A percentile compares a stretch with the other conserved stretches of the same genome.
Conservation (phyloP, 2,888 invertebrate genomes). For the Parnassius glacialis region DNA sequence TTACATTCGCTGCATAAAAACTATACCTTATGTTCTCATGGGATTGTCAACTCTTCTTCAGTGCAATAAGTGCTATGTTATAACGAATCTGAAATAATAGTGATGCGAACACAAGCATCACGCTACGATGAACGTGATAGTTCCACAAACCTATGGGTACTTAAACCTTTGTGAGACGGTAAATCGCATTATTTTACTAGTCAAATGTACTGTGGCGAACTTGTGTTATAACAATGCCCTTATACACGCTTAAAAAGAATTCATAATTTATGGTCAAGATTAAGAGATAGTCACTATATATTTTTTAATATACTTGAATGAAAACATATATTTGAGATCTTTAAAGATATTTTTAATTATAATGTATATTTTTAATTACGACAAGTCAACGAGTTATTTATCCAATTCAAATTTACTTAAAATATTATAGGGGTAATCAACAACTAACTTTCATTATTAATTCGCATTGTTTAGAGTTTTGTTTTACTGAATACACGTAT, state of each 20-base stretch:
- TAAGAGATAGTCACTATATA: no score
- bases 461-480: conserved; percentile 12
- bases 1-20: conserved; percentile 20
- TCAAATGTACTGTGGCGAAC: conserved; percentile 37
- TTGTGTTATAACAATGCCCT: conserved; percentile 26
- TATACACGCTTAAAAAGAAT: background rate
- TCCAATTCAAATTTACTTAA: no score
- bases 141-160: conserved; percentile 35
- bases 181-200: conserved; percentile 65
- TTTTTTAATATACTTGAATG: no score
- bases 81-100: conserved; percentile 28
- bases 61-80: conserved; percentile 23
- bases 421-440: no score
- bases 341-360: no score
- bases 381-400: no score
- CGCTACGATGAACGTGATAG: conserved; percentile 35
- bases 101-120: conserved; percentile 22
- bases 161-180: conserved; percentile 41
- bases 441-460: background rate
- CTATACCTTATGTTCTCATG: background rate
- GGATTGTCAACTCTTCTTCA: conserved; percentile 19
- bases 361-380: no score
- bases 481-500: conserved; percentile 9
- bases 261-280: background rate
- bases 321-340: no score